phyloP scores from a whole-genome alignment of 2,888 invertebrate genomes.

The Stenoptilia bipunctidactyla region DNA sequence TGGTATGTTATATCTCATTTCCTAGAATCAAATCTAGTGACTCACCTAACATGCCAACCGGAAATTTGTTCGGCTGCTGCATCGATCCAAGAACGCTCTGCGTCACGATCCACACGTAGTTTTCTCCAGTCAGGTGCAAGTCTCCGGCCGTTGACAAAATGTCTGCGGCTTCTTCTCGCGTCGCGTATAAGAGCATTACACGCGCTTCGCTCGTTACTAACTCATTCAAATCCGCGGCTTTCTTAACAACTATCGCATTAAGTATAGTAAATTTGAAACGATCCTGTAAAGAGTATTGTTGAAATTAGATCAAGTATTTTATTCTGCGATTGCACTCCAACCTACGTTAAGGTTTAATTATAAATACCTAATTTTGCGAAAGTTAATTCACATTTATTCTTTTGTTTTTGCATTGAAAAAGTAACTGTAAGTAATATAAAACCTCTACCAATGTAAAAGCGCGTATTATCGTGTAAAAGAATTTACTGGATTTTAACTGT shows the following conservation, averaged over 20 bases:
- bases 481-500: no score
- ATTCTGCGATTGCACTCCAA: no score
- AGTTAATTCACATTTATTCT: no score
- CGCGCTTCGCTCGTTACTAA: slow-evolving; percentile 91
- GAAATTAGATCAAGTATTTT: no score
- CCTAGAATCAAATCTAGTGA: slow-evolving; percentile 15
- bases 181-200: slow-evolving; percentile 93
- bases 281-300: slow-evolving; percentile 36
- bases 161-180: slow-evolving; percentile 86
- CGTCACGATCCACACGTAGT: slow-evolving; percentile 97
- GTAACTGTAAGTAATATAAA: no score
- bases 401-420: no score
- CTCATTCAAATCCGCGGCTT: slow-evolving; percentile 81
- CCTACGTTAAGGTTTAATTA: no score
- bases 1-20: no score
- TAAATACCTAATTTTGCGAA: no score
- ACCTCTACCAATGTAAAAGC: no score
- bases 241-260: slow-evolving; percentile 86
- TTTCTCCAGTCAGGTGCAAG: slow-evolving; percentile 86
- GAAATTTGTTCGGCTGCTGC: slow-evolving; percentile 78
- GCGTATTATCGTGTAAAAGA: no score
- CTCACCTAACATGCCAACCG: slow-evolving; percentile 92
- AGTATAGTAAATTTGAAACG: slow-evolving; percentile 82
- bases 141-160: slow-evolving; percentile 84
- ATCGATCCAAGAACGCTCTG: slow-evolving; percentile 91